phyloP scores from a whole-genome alignment of 2,113 vertebrate genomes.

The Platysternon megacephalum region DNA sequence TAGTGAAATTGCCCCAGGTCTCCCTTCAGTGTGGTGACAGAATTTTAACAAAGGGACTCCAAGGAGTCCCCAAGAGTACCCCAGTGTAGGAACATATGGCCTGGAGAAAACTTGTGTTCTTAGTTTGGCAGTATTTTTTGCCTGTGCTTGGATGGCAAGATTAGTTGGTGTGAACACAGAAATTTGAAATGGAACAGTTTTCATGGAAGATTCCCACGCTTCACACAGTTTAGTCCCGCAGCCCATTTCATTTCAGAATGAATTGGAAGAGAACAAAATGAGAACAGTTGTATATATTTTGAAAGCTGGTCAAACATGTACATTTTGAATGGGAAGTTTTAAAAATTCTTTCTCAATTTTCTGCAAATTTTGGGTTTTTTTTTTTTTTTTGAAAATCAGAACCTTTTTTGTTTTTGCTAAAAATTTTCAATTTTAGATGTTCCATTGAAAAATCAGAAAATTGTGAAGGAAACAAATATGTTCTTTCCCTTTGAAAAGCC shows the following conservation, averaged over 20 bases:
- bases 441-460: neutral
- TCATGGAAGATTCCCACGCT: neutral
- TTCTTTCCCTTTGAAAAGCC: neutral
- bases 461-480: neutral
- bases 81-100: neutral
- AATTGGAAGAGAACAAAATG: neutral
- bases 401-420: neutral
- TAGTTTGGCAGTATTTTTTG: neutral
- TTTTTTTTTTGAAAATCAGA: neutral
- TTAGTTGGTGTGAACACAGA: neutral
- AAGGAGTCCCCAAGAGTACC: accelerated
- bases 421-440: neutral
- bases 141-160: neutral
- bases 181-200: neutral
- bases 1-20: neutral
- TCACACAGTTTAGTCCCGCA: neutral
- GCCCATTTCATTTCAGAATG: neutral
- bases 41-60: neutral
- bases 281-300: neutral
- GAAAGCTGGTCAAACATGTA: neutral
- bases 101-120: neutral
- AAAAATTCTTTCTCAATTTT: neutral
- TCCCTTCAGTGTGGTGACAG: neutral
- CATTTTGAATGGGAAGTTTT: neutral
- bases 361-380: neutral